Evolutionary conservation across 2,113 vertebrate genomes (phyloP), one percentile per base, ranked within the genome.

Genomic region (Scatophagus argus): DNA sequence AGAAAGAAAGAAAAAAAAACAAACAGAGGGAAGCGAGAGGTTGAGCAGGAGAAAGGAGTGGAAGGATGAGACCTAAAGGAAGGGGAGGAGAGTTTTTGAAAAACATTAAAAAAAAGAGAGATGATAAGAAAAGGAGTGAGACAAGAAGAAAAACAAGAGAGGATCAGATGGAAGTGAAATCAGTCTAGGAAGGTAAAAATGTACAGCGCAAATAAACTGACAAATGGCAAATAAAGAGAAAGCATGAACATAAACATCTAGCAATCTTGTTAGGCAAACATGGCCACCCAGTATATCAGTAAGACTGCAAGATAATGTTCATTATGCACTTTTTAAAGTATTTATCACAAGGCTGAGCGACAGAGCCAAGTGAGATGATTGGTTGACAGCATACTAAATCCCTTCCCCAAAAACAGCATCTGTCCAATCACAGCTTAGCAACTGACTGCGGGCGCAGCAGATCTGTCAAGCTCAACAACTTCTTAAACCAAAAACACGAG

Each of bases 251-350:
- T 34, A 43, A 38, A 54, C 29, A 74, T 66, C 44, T 16, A 17
- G 69, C 46, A 29, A 43, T 67, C 25, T 23, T 29, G 12, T 16
- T 60, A 21, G 11, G 34, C 21, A 64, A 38, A 79, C 64, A 59
- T 62, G 64, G 41, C 52, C 31, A 39, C 68, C 67, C 61, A 84
- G 82, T 88, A 85, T 63, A 85, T 27, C 19, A 11, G 55, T 19
- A 56, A 32, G 49, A 36, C 62, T 79, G 68, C 86, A 92, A 76
- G 56, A 87, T 77, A 61, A 47, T 85, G 16, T 83, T 38, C 29
- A 66, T 36, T 25, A 43, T 58, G 46, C 36, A 77, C 43, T 52
- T 49, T 32, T 68, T 63, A 19, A 72, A 59, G n/a, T 58, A 54
- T 41, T 55, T 6, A 34, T 34, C 9, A 58, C 6, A 43, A 8